Evolutionary conservation across 2,113 vertebrate genomes (phyloP).

Genomic region (Actenoides hombroni): DNA sequence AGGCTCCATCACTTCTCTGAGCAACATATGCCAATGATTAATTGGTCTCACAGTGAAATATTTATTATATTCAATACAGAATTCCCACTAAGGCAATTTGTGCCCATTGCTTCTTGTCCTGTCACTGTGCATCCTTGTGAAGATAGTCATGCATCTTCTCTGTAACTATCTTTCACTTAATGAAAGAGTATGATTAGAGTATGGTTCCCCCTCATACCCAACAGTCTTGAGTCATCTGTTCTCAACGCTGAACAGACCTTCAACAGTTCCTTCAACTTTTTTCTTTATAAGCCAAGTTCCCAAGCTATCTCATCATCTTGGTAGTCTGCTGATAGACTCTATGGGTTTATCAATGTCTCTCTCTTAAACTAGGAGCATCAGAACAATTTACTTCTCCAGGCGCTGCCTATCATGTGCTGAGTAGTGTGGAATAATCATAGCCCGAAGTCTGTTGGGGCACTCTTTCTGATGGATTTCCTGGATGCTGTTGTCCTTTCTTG

Average conservation of each 20-base stretch:
- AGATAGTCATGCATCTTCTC: neutral
- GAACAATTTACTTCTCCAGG: neutral
- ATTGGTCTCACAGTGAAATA: neutral
- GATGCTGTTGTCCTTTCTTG: neutral
- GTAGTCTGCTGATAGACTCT: neutral
- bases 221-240: neutral
- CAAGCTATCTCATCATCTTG: neutral
- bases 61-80: neutral
- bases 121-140: neutral
- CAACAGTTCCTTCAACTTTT: neutral
- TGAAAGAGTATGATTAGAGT: neutral
- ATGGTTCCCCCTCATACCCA: neutral
- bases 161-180: neutral
- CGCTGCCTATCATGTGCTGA: fast-evolving
- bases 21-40: neutral
- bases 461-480: neutral
- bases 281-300: neutral
- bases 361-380: neutral
- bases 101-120: neutral
- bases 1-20: neutral
- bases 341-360: neutral
- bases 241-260: neutral
- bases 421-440: neutral
- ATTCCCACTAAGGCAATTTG: neutral
- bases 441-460: neutral